phyloP scores from a whole-genome alignment of 2,113 vertebrate genomes.

The Phodopus roborovskii region DNA sequence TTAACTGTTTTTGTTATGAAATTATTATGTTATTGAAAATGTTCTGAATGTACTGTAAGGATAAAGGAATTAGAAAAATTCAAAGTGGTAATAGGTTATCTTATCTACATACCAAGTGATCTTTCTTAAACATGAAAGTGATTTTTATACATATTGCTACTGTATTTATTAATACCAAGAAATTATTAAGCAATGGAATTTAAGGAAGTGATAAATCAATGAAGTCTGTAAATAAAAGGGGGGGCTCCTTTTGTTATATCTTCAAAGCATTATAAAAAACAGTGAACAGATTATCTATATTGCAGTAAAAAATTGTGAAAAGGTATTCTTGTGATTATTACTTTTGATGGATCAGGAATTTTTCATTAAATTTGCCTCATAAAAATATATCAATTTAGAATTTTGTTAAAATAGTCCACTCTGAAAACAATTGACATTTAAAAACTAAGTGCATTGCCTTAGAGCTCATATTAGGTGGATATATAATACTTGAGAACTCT shows the following conservation, averaged over 20 bases:
- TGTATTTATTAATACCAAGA: background rate
- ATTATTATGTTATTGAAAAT: background rate
- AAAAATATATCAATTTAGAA: background rate
- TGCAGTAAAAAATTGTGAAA: background rate
- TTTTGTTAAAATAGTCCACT: background rate
- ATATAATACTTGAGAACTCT: background rate
- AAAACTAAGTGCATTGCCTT: background rate
- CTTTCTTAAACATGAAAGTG: background rate
- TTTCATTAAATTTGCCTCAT: background rate
- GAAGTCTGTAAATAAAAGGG: background rate
- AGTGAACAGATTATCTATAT: background rate
- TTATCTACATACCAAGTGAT: background rate
- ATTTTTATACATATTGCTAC: background rate
- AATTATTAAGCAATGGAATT: background rate
- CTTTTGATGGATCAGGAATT: background rate
- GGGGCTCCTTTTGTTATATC: background rate
- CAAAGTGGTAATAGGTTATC: background rate
- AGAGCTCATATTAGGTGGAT: background rate
- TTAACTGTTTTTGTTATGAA: background rate
- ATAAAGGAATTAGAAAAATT: background rate
- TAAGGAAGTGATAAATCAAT: constrained; percentile 14
- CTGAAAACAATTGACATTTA: background rate
- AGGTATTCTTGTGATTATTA: background rate
- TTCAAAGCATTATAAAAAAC: background rate
- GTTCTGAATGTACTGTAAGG: background rate